phyloP scores from a whole-genome alignment of 2,113 vertebrate genomes.

The Tragelaphus imberbis region DNA sequence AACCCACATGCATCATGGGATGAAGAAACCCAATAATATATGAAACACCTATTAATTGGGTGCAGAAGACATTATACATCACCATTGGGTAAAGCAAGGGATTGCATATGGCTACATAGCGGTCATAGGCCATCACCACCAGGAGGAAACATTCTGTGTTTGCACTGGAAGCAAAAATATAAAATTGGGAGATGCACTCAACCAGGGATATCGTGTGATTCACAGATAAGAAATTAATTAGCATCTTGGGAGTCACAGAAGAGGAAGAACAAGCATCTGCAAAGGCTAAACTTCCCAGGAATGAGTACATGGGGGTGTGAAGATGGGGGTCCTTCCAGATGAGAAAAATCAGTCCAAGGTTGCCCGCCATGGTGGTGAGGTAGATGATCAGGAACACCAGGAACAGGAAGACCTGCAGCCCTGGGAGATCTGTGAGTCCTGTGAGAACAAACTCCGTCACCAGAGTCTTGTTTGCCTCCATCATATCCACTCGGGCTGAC shows the following conservation, averaged over 20 bases:
- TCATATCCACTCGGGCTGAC: not conserved
- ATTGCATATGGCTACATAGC: conserved; percentile 62
- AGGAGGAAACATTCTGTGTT: conserved; percentile 69
- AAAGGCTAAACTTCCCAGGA: conserved; percentile 53
- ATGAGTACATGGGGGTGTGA: conserved; percentile 56
- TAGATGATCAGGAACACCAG: conserved; percentile 36
- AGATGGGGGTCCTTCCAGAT: conserved; percentile 49
- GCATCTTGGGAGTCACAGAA: conserved; percentile 56
- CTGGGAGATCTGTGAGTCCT: conserved; percentile 11
- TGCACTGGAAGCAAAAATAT: conserved; percentile 56
- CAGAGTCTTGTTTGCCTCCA: conserved; percentile 13
- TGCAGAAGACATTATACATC: conserved; percentile 51
- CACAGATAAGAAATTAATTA: conserved; percentile 37
- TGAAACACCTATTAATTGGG: conserved; percentile 31
- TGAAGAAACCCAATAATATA: conserved; percentile 57
- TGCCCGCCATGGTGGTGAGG: conserved; percentile 34
- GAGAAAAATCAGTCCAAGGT: conserved; percentile 27
- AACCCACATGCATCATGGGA: conserved; percentile 49
- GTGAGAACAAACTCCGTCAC: conserved; percentile 37
- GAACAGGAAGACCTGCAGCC: conserved; percentile 12
- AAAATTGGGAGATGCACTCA: conserved; percentile 60
- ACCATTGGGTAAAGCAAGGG: conserved; percentile 57
- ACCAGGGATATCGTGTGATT: not conserved
- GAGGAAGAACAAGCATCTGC: conserved; percentile 47
- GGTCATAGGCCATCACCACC: conserved; percentile 63